Evolutionary conservation across 2,113 vertebrate genomes (phyloP).

Genomic region (Tachuris rubrigastra): DNA sequence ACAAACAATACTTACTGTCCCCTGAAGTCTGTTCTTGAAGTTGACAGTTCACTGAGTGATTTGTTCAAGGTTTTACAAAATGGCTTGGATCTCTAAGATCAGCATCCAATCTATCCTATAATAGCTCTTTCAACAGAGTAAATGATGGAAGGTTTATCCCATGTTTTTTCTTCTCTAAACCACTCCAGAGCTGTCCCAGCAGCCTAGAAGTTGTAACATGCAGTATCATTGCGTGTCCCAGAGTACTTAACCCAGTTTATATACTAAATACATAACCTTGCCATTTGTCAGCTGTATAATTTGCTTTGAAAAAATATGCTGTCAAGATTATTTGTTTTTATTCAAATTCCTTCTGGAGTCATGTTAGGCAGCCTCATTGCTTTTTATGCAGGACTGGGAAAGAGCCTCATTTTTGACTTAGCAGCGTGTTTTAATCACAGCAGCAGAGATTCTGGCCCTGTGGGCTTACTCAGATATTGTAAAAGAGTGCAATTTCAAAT

Average conservation of each 20-base stretch:
- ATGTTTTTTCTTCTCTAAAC: neutral
- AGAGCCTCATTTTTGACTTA: neutral
- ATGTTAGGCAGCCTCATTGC: neutral
- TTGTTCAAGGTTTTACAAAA: neutral
- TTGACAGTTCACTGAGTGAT: neutral
- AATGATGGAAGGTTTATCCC: neutral
- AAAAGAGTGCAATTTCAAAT: constrained; percentile 7
- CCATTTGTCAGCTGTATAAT: neutral
- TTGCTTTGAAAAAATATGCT: neutral
- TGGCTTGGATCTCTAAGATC: neutral
- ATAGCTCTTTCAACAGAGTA: neutral
- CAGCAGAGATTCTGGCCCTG: neutral
- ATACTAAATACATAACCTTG: neutral
- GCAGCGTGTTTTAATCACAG: constrained; percentile 5
- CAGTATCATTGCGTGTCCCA: neutral
- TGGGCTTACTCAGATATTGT: constrained; percentile 11
- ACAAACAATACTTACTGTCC: neutral
- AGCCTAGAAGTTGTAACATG: neutral
- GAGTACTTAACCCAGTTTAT: neutral
- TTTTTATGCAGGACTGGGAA: neutral
- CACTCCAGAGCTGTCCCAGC: neutral
- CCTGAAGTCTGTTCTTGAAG: neutral
- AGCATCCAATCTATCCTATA: neutral
- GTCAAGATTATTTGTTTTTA: neutral
- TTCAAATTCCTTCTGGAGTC: neutral